These are phyloP conservation scores for Platycheirus albimanus DNA, from an alignment of 2,888 invertebrate species.

Conservation along the genomic window DNA sequence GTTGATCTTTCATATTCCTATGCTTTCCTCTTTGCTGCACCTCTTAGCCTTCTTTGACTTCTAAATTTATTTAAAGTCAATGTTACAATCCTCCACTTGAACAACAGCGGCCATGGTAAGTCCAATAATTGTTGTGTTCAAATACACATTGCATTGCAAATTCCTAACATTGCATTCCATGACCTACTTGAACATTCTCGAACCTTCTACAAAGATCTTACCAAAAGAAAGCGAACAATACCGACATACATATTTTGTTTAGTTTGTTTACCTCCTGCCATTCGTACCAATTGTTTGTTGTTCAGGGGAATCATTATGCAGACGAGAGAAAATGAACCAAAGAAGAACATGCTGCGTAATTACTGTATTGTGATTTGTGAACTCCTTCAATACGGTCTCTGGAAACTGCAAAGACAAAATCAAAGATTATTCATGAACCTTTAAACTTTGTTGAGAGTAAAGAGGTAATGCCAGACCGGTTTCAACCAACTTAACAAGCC, in stretches of 20 bases:
- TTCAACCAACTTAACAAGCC: not conserved
- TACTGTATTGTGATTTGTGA: too few species aligned
- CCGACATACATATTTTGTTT: not conserved
- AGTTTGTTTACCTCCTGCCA: conserved; percentile 12
- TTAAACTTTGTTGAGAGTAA: not conserved
- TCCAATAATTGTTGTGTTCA: not conserved
- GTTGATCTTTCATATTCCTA: too few species aligned
- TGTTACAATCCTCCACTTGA: too few species aligned
- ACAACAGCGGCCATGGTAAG: too few species aligned
- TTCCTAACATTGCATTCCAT: conserved; percentile 7
- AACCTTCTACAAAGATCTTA: conserved; percentile 28
- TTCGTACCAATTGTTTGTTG: conserved; percentile 1
- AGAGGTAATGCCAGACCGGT: conserved; percentile 30
- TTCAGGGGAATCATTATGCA: conserved; percentile 10
- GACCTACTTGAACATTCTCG: conserved; percentile 29
- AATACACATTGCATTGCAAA: not conserved
- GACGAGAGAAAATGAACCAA: not conserved
- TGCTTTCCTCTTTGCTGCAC: too few species aligned
- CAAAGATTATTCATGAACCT: conserved; percentile 12
- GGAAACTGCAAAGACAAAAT: not conserved
- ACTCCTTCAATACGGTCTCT: not conserved
- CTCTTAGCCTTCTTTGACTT: too few species aligned
- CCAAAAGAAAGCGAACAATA: not conserved
- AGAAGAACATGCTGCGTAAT: not conserved
- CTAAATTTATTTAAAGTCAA: too few species aligned